Evolutionary conservation across 2,797 vertebrate genomes (phyloP).

Genomic region (Lutjanus argentimaculatus): DNA sequence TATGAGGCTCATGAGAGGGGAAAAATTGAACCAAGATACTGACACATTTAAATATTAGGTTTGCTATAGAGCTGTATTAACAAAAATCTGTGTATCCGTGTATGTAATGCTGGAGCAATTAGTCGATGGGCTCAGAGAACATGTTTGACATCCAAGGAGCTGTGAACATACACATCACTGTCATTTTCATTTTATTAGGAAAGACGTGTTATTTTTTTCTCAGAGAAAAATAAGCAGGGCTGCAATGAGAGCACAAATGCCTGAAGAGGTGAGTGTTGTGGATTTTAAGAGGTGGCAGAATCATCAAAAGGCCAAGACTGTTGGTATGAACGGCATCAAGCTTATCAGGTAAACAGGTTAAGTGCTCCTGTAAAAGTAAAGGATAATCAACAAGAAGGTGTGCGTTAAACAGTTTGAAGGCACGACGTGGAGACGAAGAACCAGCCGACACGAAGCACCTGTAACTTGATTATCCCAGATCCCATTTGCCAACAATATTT

Average conservation of each 20-base stretch:
- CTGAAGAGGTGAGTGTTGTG: not conserved
- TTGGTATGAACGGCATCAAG: not conserved
- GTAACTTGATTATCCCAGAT: too few species aligned
- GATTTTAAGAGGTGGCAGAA: not conserved
- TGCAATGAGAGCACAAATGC: not conserved
- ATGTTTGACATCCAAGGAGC: constrained; percentile 26
- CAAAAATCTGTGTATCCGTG: constrained; percentile 7
- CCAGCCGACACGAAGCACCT: too few species aligned
- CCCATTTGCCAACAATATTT: too few species aligned
- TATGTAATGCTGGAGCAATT: constrained; percentile 40
- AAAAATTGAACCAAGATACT: not conserved
- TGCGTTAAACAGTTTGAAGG: too few species aligned
- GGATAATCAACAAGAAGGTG: too few species aligned
- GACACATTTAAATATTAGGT: constrained; percentile 34
- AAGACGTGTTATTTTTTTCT: not conserved
- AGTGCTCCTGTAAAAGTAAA: not conserved
- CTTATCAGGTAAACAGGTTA: not conserved
- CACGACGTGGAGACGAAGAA: too few species aligned
- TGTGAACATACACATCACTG: not conserved
- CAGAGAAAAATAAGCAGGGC: not conserved
- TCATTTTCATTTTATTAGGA: constrained; percentile 2
- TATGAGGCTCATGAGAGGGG: not conserved
- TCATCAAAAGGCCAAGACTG: too few species aligned
- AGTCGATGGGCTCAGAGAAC: constrained; percentile 12
- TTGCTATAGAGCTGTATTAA: constrained; percentile 20